Base-by-base conservation (phyloP, 1,140 invertebrate species). In the Littorina saxatilis region DNA sequence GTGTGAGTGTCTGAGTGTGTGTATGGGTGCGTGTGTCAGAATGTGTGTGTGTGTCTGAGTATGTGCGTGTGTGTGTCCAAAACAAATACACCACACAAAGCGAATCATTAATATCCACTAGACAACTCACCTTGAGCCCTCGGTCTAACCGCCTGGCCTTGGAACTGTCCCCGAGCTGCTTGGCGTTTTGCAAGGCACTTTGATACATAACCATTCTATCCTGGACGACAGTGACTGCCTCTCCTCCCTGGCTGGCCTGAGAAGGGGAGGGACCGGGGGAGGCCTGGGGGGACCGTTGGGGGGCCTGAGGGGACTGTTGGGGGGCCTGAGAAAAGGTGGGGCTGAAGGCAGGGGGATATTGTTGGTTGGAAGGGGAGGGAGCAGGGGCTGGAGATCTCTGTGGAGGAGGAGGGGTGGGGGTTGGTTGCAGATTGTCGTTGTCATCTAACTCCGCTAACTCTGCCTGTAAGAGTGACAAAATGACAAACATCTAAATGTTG, bases 161-260 rank as follows among this genome's bases (percentile, higher is more conserved):
- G 43, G 94, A 94, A 35, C 93, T 92, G 87, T 98, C 97, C 4
- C 95, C 95, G 29, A 92, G 93, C 61, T 92, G 90, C 89, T 96
- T 97, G 2, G 97, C 96, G 92, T 94, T 95, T 47, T 94, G 92
- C 90, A 97, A 95, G 2, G 97, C 97, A 52, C 92, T 89, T 87
- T 95, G 94, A 90, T 99, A 98, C 93, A 96, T 95, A 39, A 94
- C 92, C 55, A 98, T 93, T 80, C 97, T 94, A 79, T 97, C 95
- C 86, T 95, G 93, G 55, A 98, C 92, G 20, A 96, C 84, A 0
- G 80, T 81, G 1, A 91, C 79, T 7, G 91, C 80, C 39, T 84
- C 81, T 78, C 80, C 73, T 76, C 79, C 50, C 50, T 55, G n/a
- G 52, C 17, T 11, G 68, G 23, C 23, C 27, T 50, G 29, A 7